Conservation (phyloP, 2,888 invertebrate genomes). For the Steinernema carpocapsae region DNA sequence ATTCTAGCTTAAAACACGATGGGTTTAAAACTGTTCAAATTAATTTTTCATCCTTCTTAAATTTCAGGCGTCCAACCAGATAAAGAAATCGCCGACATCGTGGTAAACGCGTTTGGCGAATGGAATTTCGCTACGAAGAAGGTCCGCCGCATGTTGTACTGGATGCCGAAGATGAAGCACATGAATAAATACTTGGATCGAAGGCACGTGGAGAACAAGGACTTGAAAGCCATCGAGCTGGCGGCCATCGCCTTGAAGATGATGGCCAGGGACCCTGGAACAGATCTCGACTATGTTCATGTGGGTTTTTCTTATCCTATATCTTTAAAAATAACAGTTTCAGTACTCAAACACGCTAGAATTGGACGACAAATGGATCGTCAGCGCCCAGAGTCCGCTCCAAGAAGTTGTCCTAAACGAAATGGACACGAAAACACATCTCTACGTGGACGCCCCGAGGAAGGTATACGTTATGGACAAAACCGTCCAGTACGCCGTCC, state of each 20-base stretch:
- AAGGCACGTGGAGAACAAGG: slow-evolving; percentile 55
- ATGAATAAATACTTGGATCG: slow-evolving; percentile 84
- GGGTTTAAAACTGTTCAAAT: no score
- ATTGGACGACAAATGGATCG: slow-evolving; percentile 56
- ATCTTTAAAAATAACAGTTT: slow-evolving; percentile 5
- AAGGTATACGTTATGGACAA: slow-evolving; percentile 60
- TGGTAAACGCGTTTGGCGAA: slow-evolving; percentile 84
- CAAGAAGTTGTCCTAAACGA: slow-evolving; percentile 54
- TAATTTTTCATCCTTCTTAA: slow-evolving; percentile 22
- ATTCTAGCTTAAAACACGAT: no score
- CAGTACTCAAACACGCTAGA: slow-evolving; percentile 23
- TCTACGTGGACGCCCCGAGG: slow-evolving; percentile 62
- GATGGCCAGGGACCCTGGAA: slow-evolving; percentile 67
- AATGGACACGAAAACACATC: slow-evolving; percentile 44
- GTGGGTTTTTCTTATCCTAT: slow-evolving; percentile 44
- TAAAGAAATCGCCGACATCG: slow-evolving; percentile 81
- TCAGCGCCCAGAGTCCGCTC: slow-evolving; percentile 59
- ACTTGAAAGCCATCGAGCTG: slow-evolving; percentile 53
- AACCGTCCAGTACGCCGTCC: slow-evolving; percentile 50
- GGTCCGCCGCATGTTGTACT: slow-evolving; percentile 74
- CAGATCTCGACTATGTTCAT: slow-evolving; percentile 53
- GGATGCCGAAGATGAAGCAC: slow-evolving; percentile 88
- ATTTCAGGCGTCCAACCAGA: slow-evolving; percentile 84
- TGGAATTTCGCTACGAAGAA: slow-evolving; percentile 73
- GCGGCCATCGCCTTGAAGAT: slow-evolving; percentile 65